These are phyloP conservation scores for Drosophila parabipectinata DNA, from an alignment of 1,140 invertebrate genomes.

Conservation along the genomic window DNA sequence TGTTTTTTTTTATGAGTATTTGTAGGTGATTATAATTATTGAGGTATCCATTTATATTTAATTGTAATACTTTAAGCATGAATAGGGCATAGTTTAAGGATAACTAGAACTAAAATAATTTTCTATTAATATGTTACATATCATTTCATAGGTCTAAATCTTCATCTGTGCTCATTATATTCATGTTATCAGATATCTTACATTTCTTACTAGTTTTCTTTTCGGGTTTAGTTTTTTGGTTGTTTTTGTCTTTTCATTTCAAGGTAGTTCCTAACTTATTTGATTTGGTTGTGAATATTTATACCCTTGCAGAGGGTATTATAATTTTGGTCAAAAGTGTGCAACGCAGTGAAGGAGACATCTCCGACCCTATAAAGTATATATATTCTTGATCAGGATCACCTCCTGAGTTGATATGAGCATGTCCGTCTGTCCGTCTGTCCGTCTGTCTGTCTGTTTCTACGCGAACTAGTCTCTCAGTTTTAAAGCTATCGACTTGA, in stretches of 20 bases:
- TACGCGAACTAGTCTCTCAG: too few species aligned
- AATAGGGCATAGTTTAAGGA: neutral
- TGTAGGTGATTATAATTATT: conserved; percentile 3
- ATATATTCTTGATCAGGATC: too few species aligned
- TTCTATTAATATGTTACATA: neutral
- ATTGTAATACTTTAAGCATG: conserved; percentile 7
- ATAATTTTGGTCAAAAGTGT: too few species aligned
- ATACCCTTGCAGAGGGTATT: too few species aligned
- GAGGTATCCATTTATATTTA: neutral
- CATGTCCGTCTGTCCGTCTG: too few species aligned
- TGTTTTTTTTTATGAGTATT: conserved; percentile 2
- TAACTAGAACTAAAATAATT: neutral
- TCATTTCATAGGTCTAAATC: conserved; percentile 3
- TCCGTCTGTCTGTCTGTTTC: too few species aligned
- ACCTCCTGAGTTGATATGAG: too few species aligned
- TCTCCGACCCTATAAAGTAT: too few species aligned
- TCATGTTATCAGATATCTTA: neutral
- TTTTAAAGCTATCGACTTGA: too few species aligned
- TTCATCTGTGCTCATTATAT: conserved; percentile 2
- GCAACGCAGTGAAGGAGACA: too few species aligned
- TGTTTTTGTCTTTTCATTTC: neutral
- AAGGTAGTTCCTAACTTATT: neutral
- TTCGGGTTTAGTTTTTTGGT: neutral
- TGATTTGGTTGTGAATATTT: neutral
- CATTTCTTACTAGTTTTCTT: neutral